A percentile compares a stretch with the other conserved stretches of the same genome.
Conservation (phyloP, 64 coral and sea anemone species). For the Pocillopora damicornis region DNA sequence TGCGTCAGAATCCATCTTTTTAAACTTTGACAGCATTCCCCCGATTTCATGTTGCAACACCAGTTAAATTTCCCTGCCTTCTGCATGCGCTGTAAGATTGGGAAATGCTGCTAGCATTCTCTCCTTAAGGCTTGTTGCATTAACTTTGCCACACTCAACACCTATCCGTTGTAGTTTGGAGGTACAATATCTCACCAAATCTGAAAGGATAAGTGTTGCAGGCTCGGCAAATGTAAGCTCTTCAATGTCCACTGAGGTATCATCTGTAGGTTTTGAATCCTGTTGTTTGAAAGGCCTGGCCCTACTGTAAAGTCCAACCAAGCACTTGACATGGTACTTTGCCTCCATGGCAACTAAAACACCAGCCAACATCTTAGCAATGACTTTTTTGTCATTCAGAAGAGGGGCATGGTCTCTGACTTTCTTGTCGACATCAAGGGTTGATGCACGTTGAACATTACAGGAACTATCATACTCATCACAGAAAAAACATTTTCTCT, state of each 20-base stretch:
- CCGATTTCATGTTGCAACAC: conserved; percentile 40
- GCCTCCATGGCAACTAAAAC: conserved; percentile 52
- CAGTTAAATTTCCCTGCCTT: conserved; percentile 36
- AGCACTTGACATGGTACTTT: conserved; percentile 55
- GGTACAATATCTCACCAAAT: conserved; percentile 32
- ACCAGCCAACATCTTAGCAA: conserved; percentile 44
- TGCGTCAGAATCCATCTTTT: conserved; percentile 25
- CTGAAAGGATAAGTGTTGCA: conserved; percentile 41
- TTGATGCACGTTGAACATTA: conserved; percentile 42
- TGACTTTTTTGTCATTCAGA: conserved; percentile 60
- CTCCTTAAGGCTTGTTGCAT: conserved; percentile 50
- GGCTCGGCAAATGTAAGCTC: conserved; percentile 62
- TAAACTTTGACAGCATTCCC: neutral
- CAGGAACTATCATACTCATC: conserved; percentile 4
- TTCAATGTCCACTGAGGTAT: neutral
- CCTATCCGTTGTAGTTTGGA: conserved; percentile 43
- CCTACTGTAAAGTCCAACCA: conserved; percentile 54
- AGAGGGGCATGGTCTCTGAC: conserved; percentile 45
- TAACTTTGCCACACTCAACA: neutral
- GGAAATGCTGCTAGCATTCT: conserved; percentile 42
- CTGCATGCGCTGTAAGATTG: conserved; percentile 24
- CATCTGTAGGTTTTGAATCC: neutral
- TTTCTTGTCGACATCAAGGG: conserved; percentile 47
- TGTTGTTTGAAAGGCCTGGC: neutral
- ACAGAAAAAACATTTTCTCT: conserved; percentile 57